phyloP scores from a whole-genome alignment of 2,113 vertebrate genomes.

The Ochotona curzoniae region DNA sequence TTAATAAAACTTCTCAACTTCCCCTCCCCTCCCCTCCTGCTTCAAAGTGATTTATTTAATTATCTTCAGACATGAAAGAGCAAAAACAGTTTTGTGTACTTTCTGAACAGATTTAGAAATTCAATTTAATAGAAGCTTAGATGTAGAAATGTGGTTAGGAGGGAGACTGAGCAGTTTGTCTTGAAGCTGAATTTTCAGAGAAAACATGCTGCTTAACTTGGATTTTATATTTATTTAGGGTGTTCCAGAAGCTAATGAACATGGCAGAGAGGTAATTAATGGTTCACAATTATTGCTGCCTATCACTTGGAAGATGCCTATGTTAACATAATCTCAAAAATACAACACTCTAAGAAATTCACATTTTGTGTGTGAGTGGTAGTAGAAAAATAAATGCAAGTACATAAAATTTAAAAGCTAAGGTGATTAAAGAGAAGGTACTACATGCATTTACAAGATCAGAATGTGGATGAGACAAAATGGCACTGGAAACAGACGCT shows the following conservation, averaged over 20 bases:
- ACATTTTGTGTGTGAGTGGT: neutral
- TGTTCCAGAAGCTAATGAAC: neutral
- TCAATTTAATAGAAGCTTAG: neutral
- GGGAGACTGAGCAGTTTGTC: neutral
- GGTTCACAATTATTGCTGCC: neutral
- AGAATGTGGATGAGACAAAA: neutral
- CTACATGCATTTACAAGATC: neutral
- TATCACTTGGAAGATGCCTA: neutral
- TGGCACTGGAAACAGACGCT: neutral
- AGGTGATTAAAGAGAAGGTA: neutral
- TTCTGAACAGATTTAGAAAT: conserved; percentile 17
- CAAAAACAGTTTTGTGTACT: neutral
- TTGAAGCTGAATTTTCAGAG: conserved; percentile 22
- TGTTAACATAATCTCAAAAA: conserved; percentile 20
- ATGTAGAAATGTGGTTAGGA: neutral
- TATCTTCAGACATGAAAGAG: conserved; percentile 9
- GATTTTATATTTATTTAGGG: conserved; percentile 2
- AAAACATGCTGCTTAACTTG: conserved; percentile 25
- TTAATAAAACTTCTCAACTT: too few relatives aligned
- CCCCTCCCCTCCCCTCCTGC: too few relatives aligned
- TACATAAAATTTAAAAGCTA: neutral
- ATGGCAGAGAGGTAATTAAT: neutral
- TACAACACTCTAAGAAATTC: neutral
- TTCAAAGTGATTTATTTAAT: neutral
- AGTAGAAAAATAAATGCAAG: conserved; percentile 14